Percentiles rank a stretch among this genome's conserved stretches.
These are phyloP conservation scores for Trachemys scripta DNA, from an alignment of 2,113 vertebrate species.

Conservation along the genomic window DNA sequence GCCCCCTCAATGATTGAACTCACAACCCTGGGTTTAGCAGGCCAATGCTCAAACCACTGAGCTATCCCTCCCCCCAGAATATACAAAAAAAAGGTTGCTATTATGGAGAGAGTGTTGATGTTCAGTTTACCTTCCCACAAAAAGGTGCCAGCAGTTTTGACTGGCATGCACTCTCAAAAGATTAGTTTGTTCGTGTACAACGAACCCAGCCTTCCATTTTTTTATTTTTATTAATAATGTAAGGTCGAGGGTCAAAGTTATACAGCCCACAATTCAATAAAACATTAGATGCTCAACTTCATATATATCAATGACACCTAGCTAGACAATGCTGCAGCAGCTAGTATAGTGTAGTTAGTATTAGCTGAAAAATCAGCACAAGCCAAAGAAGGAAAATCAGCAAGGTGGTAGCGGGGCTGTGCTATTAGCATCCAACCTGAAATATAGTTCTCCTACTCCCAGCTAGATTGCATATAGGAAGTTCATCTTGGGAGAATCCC, in stretches of 20 bases:
- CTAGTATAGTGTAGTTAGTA: accelerated
- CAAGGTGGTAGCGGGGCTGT: neutral
- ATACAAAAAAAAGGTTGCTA: neutral
- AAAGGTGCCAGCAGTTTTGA: neutral
- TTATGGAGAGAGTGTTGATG: neutral
- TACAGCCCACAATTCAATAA: neutral
- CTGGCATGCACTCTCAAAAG: accelerated
- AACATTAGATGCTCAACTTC: neutral
- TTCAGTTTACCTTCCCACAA: neutral
- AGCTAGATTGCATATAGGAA: neutral
- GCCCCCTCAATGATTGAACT: no score
- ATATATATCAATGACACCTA: neutral
- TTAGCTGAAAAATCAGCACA: neutral
- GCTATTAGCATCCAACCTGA: neutral
- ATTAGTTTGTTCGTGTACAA: neutral
- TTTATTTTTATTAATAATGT: neutral
- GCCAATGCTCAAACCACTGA: no score
- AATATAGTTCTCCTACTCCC: neutral
- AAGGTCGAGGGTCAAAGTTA: neutral
- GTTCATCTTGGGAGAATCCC: neutral
- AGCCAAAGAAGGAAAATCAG: neutral
- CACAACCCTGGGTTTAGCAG: no score
- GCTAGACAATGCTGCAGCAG: no score
- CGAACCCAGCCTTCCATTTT: neutral
- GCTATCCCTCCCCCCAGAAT: neutral